phyloP scores from a whole-genome alignment of 2,797 vertebrate species.

The Megalops cyprinoides region DNA sequence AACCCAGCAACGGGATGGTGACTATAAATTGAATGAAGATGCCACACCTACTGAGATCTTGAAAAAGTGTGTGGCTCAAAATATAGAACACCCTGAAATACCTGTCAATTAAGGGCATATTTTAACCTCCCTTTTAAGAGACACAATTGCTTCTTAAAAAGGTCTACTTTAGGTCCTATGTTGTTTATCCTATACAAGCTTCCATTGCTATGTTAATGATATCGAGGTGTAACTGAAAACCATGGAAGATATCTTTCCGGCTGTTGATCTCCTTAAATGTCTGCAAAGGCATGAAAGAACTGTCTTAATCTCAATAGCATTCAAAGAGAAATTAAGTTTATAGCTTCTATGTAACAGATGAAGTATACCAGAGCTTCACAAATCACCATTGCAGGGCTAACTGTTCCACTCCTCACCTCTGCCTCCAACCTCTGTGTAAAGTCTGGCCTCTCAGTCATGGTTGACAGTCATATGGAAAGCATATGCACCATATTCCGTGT shows the following conservation, averaged over 20 bases:
- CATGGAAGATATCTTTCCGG: neutral
- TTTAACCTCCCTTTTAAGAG: no score
- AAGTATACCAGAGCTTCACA: neutral
- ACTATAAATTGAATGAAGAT: no score
- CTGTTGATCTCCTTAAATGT: neutral
- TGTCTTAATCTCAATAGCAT: neutral
- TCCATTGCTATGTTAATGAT: neutral
- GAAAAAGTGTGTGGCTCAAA: no score
- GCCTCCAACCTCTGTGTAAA: neutral
- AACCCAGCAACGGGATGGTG: no score
- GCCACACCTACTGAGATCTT: no score
- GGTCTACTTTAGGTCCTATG: no score
- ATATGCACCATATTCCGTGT: neutral
- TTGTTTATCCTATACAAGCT: no score
- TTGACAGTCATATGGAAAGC: slow-evolving; percentile 12
- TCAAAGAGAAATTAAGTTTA: neutral
- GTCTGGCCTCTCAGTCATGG: neutral
- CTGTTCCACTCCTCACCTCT: neutral
- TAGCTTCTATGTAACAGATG: neutral
- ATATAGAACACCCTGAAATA: no score
- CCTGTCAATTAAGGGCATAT: no score
- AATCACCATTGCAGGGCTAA: neutral
- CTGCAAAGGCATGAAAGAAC: neutral
- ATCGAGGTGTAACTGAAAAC: neutral
- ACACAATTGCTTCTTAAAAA: no score